Conservation (phyloP, 2,113 vertebrate genomes). For the Rallus limicola region DNA sequence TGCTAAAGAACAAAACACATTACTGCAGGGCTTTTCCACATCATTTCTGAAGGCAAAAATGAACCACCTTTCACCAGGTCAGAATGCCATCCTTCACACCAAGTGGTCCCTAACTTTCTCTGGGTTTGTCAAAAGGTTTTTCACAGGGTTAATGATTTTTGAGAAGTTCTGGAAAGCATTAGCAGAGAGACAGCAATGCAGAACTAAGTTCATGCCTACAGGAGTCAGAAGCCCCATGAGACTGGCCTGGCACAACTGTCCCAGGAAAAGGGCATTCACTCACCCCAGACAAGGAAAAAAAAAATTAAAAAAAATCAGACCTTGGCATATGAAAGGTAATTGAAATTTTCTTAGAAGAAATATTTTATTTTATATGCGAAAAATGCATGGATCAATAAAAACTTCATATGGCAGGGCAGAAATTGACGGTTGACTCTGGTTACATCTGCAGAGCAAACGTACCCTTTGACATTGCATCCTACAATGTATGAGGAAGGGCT, state of each 20-base stretch:
- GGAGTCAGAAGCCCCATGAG: neutral
- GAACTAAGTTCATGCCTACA: neutral
- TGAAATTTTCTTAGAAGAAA: neutral
- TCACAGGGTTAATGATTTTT: conserved; percentile 19
- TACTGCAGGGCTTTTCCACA: neutral
- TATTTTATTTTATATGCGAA: neutral
- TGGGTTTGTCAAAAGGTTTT: neutral
- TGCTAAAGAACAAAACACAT: neutral
- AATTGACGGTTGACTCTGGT: neutral
- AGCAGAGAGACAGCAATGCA: neutral
- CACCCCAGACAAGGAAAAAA: neutral
- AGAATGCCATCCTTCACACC: neutral
- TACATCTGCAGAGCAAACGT: neutral
- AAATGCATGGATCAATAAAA: neutral
- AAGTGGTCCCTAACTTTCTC: neutral
- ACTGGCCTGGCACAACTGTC: neutral
- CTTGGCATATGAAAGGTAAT: neutral
- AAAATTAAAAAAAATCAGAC: neutral
- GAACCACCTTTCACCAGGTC: neutral
- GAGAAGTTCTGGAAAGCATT: neutral
- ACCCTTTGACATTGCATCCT: neutral
- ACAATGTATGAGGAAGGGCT: neutral
- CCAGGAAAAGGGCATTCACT: neutral
- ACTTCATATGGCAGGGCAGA: neutral
- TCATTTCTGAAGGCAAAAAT: neutral